These are phyloP conservation scores for Orthochromis indermauri DNA, from an alignment of 2,113 vertebrate species.

Conservation along the genomic window DNA sequence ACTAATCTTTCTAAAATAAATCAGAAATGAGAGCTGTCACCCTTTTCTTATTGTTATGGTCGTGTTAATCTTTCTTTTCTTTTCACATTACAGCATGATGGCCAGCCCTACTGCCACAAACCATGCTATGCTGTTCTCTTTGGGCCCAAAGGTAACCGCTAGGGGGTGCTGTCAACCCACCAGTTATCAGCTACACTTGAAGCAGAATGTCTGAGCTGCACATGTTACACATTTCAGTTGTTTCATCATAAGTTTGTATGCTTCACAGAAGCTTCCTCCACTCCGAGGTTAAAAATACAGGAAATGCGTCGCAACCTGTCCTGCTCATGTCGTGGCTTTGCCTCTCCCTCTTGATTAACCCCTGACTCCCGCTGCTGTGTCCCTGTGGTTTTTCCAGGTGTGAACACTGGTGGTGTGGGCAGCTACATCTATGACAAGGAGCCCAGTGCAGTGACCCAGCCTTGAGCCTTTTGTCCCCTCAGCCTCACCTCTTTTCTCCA, in stretches of 20 bases:
- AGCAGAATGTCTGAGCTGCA: conserved; percentile 26
- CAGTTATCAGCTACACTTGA: conserved; percentile 31
- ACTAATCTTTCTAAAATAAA: not conserved
- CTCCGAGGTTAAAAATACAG: not conserved
- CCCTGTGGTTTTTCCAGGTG: conserved; percentile 74
- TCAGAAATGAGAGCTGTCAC: not conserved
- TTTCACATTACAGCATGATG: conserved; percentile 85
- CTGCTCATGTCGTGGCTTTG: not conserved
- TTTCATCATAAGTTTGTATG: not conserved
- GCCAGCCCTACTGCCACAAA: conserved; percentile 85
- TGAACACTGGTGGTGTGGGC: conserved; percentile 94
- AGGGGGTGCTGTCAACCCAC: conserved; percentile 61
- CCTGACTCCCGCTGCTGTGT: conserved; percentile 9
- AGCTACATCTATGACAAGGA: conserved; percentile 97
- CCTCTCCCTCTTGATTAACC: not conserved
- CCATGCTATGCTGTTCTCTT: conserved; percentile 90
- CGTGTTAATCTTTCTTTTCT: conserved; percentile 37
- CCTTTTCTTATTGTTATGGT: not conserved
- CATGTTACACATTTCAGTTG: not conserved
- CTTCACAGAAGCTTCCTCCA: not conserved
- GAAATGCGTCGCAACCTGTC: not conserved
- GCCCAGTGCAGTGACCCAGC: conserved; percentile 80
- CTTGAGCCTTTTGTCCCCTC: conserved; percentile 65
- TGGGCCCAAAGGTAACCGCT: conserved; percentile 91
- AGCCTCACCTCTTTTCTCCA: conserved; percentile 13